A percentile compares a stretch with the other conserved stretches of the same genome.
Conservation (phyloP, 2,797 vertebrate genomes). For the Helostoma temminkii region DNA sequence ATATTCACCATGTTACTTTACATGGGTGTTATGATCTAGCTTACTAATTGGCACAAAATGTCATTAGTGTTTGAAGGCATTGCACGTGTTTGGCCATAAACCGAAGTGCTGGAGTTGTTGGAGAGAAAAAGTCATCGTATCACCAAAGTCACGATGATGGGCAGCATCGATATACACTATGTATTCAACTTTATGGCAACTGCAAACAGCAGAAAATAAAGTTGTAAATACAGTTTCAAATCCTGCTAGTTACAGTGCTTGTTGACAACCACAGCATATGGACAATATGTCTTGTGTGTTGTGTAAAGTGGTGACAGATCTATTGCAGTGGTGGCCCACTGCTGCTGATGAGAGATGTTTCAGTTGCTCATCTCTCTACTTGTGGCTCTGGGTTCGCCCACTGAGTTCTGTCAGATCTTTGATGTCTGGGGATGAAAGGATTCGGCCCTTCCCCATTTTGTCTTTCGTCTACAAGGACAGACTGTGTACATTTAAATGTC, state of each 20-base stretch:
- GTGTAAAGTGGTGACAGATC: not conserved
- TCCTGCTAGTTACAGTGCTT: not conserved
- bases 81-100: not conserved
- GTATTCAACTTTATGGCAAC: too few species aligned
- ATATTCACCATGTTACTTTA: not conserved
- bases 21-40: not conserved
- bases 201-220: too few species aligned
- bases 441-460: slow-evolving; percentile 18
- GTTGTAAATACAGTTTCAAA: not conserved
- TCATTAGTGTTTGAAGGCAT: not conserved
- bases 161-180: too few species aligned
- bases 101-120: not conserved
- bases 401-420: slow-evolving; percentile 54
- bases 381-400: slow-evolving; percentile 27
- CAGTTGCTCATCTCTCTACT: slow-evolving; percentile 18
- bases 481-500: slow-evolving; percentile 43
- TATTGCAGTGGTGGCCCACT: not conserved
- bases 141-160: too few species aligned
- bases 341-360: slow-evolving; percentile 25
- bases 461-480: slow-evolving; percentile 43
- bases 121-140: too few species aligned
- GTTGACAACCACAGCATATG: not conserved
- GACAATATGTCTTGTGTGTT: slow-evolving; percentile 1
- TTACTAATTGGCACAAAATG: not conserved
- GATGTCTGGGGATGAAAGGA: slow-evolving; percentile 71